Base-by-base conservation (phyloP, 2,113 vertebrate species). In the Urocynchramus pylzowi region DNA sequence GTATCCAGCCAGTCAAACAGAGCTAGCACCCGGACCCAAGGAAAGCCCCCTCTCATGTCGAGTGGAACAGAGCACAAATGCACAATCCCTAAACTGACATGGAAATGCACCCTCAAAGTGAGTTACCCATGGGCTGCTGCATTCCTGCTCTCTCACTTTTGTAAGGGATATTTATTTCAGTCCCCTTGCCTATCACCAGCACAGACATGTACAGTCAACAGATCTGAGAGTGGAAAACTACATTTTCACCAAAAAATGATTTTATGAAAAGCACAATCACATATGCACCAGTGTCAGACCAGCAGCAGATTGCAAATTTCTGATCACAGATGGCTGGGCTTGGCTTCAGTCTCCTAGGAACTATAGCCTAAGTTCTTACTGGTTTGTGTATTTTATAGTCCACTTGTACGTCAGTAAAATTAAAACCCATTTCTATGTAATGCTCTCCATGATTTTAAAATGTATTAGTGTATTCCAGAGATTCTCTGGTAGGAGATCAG, bases 31-130 rank as follows among this genome's bases (percentile, higher is more conserved):
- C 18, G 28, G 27, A 75, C 6, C 7, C 47, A 68, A 71, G 33
- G 39, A 71, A 63, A 71, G 31, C 8, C 50, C 9, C 7, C 1
- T 4, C 67, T 22, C 16, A 53, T 0, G 1, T 26, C 2, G 4
- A 71, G 13, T 7, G 3, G 3, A 75, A 59, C 22, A 33, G 24
- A 79, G 37, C 13, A 71, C 10, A 35, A 57, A 53, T 3, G 11
- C 6, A 21, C 10, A 61, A 35, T 16, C 42, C n/a, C 31, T 27
- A 9, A 70, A 59, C 16, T 15, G 57, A 49, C 42, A n/a, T 1
- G 10, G 44, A 89, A 73, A 84, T 10, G 20, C 20, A 59, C 10
- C 16, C 30, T 81, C 26, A 42, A 33, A 68, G 26, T 20, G 42
- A 61, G 19, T 11, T 60, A 37, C 44, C 12, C 16, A 24, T 0